Percentiles rank a stretch among this genome's conserved stretches.
These are phyloP conservation scores for Thripadectes ignobilis DNA, from an alignment of 2,797 vertebrate species.

Conservation along the genomic window DNA sequence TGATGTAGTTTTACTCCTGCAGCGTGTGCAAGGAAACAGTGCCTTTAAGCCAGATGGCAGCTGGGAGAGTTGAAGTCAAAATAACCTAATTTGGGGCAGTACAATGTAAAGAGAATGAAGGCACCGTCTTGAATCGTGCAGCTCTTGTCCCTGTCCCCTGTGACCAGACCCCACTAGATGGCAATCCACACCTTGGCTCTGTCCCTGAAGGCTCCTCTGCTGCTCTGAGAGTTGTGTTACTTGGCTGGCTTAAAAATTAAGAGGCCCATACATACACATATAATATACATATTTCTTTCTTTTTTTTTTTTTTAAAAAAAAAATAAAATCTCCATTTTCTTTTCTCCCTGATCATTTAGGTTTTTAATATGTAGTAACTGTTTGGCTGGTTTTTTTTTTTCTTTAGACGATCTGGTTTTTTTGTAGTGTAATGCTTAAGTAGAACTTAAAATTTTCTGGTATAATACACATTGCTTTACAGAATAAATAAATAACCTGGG, in stretches of 20 bases:
- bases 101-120: background rate
- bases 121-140: fast-evolving
- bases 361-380: fast-evolving
- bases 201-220: background rate
- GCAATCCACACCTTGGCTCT: background rate
- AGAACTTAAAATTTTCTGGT: background rate
- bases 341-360: fast-evolving
- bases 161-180: constrained; percentile 43
- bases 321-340: background rate
- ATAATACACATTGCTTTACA: background rate
- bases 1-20: background rate
- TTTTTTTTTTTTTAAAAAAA: background rate
- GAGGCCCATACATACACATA: background rate
- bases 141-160: background rate
- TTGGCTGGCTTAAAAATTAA: background rate
- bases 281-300: background rate
- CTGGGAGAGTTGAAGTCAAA: background rate
- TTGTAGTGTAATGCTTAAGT: background rate
- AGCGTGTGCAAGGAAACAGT: fast-evolving
- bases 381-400: background rate
- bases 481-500: background rate
- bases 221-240: background rate
- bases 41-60: background rate
- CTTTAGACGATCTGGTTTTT: background rate
- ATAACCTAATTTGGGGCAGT: background rate